A percentile compares a stretch with the other conserved stretches of the same genome.
Conservation (phyloP, 1,140 invertebrate species). For the Hycleus phaleratus region DNA sequence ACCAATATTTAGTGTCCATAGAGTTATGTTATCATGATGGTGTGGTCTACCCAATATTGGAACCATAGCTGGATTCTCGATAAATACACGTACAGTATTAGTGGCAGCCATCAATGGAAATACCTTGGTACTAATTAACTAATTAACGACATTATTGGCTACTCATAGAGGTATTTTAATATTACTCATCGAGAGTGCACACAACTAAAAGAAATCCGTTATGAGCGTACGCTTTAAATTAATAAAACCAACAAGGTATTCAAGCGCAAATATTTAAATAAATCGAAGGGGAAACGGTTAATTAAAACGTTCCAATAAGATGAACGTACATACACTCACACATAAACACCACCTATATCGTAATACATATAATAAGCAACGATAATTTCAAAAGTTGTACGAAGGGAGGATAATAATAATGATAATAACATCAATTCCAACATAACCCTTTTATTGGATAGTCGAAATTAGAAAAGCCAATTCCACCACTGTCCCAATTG, state of each 20-base stretch:
- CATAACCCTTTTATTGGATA: conserved; percentile 32
- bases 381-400: not conserved
- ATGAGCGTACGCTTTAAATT: not conserved
- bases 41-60: conserved; percentile 18
- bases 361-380: conserved; percentile 33
- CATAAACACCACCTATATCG: conserved; percentile 25
- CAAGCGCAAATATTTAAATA: conserved; percentile 13
- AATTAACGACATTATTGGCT: conserved; percentile 30
- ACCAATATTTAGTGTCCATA: no score
- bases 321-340: conserved; percentile 22
- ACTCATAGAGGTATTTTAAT: not conserved
- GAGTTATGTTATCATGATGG: conserved; percentile 15
- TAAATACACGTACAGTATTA: conserved; percentile 17
- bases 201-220: no score
- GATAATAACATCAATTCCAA: conserved; percentile 8
- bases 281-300: conserved; percentile 16
- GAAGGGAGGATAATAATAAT: conserved; percentile 26
- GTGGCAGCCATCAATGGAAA: conserved; percentile 25
- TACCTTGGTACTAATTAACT: conserved; percentile 31
- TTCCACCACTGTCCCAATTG: conserved; percentile 27
- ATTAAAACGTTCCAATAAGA: conserved; percentile 30
- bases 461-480: conserved; percentile 34
- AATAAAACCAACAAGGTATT: not conserved
- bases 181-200: no score
- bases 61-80: no score